Evolutionary conservation across 2,113 vertebrate genomes (phyloP).

Genomic region (Papio anubis): DNA sequence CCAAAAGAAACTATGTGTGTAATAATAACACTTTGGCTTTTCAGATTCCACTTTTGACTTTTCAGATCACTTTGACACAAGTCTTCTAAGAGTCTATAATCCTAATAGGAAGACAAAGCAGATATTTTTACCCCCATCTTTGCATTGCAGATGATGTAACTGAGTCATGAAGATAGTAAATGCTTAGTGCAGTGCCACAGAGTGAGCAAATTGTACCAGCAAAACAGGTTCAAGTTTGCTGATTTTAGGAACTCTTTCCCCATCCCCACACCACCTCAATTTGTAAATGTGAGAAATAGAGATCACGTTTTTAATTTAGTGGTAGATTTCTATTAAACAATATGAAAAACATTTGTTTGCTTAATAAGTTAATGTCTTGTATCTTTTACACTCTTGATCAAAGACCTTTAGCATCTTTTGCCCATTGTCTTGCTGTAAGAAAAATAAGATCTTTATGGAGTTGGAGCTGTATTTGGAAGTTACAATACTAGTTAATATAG

Average conservation of each 20-base stretch:
- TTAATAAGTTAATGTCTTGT: not conserved
- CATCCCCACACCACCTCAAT: not conserved
- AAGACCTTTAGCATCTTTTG: not conserved
- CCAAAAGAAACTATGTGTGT: not conserved
- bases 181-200: not conserved
- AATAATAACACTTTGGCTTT: not conserved
- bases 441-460: slow-evolving; percentile 1
- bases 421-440: not conserved
- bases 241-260: slow-evolving; percentile 2
- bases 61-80: not conserved
- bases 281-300: slow-evolving; percentile 36
- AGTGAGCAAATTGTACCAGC: not conserved
- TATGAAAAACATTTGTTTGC: not conserved
- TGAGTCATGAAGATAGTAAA: not conserved
- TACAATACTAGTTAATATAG: not conserved
- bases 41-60: not conserved
- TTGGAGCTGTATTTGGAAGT: not conserved
- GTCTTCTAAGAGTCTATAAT: not conserved
- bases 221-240: not conserved
- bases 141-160: not conserved
- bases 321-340: not conserved
- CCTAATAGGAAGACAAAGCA: not conserved
- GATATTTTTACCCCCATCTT: not conserved
- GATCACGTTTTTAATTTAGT: not conserved
- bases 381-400: not conserved